A percentile compares a stretch with the other conserved stretches of the same genome.
phyloP scores from a whole-genome alignment of 2,113 vertebrate species.

The Bombycilla garrulus region DNA sequence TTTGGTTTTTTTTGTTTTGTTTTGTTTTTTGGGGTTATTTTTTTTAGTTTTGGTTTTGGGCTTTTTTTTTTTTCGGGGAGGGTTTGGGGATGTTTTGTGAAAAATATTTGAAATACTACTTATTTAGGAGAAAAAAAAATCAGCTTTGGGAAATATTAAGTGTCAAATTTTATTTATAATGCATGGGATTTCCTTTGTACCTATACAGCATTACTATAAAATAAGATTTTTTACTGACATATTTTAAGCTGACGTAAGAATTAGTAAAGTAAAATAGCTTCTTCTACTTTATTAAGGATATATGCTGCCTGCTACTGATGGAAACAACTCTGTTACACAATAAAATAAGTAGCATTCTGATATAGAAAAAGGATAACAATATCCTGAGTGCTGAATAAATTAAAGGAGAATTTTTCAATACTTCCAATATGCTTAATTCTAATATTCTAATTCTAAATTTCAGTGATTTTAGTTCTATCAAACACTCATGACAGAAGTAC shows the following conservation, averaged over 20 bases:
- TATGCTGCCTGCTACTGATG: neutral
- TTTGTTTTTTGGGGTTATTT: too few relatives aligned
- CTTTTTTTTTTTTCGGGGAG: too few relatives aligned
- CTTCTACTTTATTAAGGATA: neutral
- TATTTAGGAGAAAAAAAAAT: neutral
- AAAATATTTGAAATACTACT: neutral
- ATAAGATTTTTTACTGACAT: neutral
- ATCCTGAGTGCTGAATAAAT: neutral
- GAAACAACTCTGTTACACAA: neutral
- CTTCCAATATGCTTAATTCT: neutral
- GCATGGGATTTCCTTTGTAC: neutral
- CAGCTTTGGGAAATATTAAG: neutral
- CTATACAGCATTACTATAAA: neutral
- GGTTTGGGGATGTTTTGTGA: neutral
- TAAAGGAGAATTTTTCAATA: neutral
- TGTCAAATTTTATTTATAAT: neutral
- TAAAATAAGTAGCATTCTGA: neutral
- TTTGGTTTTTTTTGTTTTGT: too few relatives aligned
- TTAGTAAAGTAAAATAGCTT: neutral
- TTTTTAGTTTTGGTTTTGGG: too few relatives aligned
- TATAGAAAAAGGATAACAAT: neutral
- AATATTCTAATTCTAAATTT: neutral
- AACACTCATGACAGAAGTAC: neutral
- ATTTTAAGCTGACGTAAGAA: neutral
- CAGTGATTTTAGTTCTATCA: neutral